These are phyloP conservation scores for Muscidifurax raptorellus DNA, from an alignment of 1,140 invertebrate genomes.

Conservation along the genomic window DNA sequence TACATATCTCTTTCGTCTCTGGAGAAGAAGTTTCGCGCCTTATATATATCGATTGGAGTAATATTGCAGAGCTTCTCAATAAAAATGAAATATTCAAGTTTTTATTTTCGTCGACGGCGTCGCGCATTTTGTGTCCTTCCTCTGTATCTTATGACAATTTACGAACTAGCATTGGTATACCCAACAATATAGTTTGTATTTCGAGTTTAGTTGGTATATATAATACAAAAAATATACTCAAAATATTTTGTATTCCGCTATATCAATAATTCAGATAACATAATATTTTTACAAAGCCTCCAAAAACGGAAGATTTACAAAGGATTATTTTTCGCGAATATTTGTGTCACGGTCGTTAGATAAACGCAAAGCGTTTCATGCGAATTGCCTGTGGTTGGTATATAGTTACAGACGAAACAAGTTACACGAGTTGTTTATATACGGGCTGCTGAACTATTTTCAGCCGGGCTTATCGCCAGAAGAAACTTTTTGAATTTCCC, in stretches of 20 bases:
- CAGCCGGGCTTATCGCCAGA: background rate
- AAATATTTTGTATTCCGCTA: too few relatives aligned
- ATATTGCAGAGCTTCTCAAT: background rate
- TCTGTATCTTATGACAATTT: background rate
- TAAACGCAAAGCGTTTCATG: background rate
- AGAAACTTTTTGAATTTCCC: slow-evolving; percentile 26
- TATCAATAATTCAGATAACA: too few relatives aligned
- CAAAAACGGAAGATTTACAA: too few relatives aligned
- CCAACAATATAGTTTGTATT: too few relatives aligned
- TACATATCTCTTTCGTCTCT: background rate
- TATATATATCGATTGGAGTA: background rate
- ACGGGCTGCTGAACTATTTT: background rate
- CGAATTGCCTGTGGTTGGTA: background rate
- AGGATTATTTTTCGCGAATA: too few relatives aligned
- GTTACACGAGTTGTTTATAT: background rate
- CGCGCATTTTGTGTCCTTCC: too few relatives aligned
- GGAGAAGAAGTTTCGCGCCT: background rate
- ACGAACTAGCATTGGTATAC: too few relatives aligned
- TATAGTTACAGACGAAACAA: too few relatives aligned
- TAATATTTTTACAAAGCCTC: too few relatives aligned
- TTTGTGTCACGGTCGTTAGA: too few relatives aligned
- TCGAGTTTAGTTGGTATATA: too few relatives aligned
- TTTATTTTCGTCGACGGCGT: background rate
- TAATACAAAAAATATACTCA: too few relatives aligned
- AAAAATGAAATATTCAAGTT: background rate